Conservation (phyloP, 2,888 invertebrate genomes). For the Eupeodes luniger region DNA sequence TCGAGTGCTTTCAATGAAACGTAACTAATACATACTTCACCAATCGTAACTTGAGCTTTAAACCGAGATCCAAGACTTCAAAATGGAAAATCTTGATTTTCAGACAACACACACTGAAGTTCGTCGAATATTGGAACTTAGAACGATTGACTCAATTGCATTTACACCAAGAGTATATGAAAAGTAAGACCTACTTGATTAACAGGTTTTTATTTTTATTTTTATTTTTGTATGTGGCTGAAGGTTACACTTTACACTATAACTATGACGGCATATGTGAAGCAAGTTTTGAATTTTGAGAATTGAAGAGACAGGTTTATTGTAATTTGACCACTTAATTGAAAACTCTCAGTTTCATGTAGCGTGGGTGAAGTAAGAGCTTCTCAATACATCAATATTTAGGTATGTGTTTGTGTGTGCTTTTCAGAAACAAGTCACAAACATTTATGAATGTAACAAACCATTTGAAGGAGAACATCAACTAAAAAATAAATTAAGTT, state of each 20-base stretch:
- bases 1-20: conserved; percentile 9
- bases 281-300: conserved; percentile 8
- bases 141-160: conserved; percentile 39
- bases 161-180: conserved; percentile 14
- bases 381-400: too few relatives aligned
- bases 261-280: conserved; percentile 18
- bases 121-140: conserved; percentile 23
- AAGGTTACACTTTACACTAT: conserved; percentile 49
- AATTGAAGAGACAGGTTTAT: neutral
- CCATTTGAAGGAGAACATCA: conserved; percentile 3
- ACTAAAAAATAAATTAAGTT: neutral
- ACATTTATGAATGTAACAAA: neutral
- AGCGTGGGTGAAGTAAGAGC: conserved; percentile 6
- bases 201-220: conserved; percentile 50
- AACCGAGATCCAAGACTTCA: neutral
- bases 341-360: conserved; percentile 35
- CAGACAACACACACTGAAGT: conserved; percentile 29
- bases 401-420: neutral
- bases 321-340: conserved; percentile 1
- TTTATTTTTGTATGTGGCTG: neutral
- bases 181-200: conserved; percentile 48
- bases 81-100: conserved; percentile 48
- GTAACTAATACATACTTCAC: conserved; percentile 14
- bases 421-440: conserved; percentile 2
- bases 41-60: conserved; percentile 32